phyloP scores from a whole-genome alignment of 30 jellyfish, hydroid and myxozoan species.

The Hydra vulgaris region DNA sequence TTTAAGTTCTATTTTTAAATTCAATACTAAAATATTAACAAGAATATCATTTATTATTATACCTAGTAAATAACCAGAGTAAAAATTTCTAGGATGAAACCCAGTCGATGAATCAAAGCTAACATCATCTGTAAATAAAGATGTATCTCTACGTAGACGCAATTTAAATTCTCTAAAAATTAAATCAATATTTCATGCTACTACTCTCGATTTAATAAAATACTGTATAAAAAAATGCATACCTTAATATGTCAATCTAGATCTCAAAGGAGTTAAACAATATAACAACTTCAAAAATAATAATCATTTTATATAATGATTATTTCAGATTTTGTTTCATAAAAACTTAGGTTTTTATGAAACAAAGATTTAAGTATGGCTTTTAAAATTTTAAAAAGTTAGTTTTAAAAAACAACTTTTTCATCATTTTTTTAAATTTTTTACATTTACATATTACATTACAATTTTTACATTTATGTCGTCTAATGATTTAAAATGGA shows the following conservation, averaged over 20 bases:
- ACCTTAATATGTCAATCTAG: background rate
- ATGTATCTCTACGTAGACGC: constrained; percentile 44
- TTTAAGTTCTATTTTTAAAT: background rate
- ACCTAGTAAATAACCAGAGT: constrained; percentile 70
- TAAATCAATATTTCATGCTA: background rate
- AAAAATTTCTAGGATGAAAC: constrained; percentile 66
- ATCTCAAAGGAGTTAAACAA: too few species aligned
- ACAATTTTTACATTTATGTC: too few species aligned
- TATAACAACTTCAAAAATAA: too few species aligned
- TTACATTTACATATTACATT: too few species aligned
- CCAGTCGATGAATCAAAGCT: constrained; percentile 25
- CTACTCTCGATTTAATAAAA: background rate
- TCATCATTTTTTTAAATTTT: too few species aligned
- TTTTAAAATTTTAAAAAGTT: too few species aligned
- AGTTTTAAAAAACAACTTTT: too few species aligned
- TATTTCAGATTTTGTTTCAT: too few species aligned
- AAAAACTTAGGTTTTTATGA: too few species aligned
- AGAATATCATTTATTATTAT: background rate
- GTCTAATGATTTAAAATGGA: too few species aligned
- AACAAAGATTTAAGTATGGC: too few species aligned
- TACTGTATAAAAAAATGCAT: background rate
- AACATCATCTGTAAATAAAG: constrained; percentile 31
- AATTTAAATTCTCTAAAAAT: constrained; percentile 46
- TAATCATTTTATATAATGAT: too few species aligned
- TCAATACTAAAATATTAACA: background rate